Conservation (phyloP, 2,797 vertebrate species). For the Petrocephalus sullivani region DNA sequence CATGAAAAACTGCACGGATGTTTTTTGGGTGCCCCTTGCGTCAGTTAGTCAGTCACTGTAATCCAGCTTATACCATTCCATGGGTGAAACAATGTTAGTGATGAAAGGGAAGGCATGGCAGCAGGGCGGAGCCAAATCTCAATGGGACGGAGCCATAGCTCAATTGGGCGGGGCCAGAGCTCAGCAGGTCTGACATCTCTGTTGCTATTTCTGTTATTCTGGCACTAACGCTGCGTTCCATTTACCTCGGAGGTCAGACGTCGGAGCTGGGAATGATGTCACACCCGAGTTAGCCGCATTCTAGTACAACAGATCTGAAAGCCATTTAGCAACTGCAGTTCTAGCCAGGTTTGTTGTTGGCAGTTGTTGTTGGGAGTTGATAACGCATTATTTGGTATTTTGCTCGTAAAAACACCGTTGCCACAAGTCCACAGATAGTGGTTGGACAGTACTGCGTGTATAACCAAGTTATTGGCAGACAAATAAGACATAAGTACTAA, state of each 20-base stretch:
- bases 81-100: background rate
- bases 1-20: background rate
- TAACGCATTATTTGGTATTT: background rate
- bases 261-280: background rate
- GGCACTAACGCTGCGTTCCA: background rate
- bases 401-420: background rate
- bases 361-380: background rate
- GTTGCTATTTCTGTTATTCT: background rate
- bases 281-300: background rate
- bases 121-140: background rate
- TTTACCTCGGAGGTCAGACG: background rate
- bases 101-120: background rate
- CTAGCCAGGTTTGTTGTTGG: background rate
- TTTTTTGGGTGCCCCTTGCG: background rate
- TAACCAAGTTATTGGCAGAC: no score
- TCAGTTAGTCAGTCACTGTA: background rate
- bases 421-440: background rate
- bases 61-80: background rate
- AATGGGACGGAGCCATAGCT: background rate
- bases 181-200: background rate
- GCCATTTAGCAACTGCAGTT: background rate
- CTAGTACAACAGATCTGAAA: background rate
- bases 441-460: no score
- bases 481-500: no score
- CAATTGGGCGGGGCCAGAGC: background rate